A percentile compares a stretch with the other conserved stretches of the same genome.
phyloP scores from a whole-genome alignment of 2,797 vertebrate genomes.

The Philypnodon macrostomus region DNA sequence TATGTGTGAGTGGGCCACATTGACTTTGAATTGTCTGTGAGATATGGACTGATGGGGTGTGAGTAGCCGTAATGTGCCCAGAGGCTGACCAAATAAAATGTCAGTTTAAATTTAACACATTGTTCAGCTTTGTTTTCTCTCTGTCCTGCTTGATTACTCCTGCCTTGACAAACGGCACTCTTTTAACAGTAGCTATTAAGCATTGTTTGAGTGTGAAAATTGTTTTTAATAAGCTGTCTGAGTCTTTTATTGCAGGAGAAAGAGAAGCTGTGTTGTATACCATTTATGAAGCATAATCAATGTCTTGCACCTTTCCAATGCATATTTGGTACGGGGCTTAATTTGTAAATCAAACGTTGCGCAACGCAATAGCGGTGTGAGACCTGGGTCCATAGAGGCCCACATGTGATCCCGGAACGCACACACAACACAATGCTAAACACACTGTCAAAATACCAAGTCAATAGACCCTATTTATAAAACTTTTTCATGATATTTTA shows the following conservation, averaged over 20 bases:
- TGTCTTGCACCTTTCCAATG: no score
- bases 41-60: not conserved
- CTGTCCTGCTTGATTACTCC: conserved; percentile 11
- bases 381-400: no score
- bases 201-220: conserved; percentile 11
- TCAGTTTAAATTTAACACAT: conserved; percentile 7
- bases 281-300: not conserved
- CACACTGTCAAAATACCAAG: no score
- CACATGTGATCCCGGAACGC: no score
- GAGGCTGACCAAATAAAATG: conserved; percentile 5
- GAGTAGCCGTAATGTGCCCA: conserved; percentile 10
- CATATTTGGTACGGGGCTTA: no score
- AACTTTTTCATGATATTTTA: no score
- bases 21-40: conserved; percentile 14
- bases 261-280: not conserved
- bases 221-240: conserved; percentile 13
- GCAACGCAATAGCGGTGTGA: no score
- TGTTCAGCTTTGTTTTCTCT: conserved; percentile 8
- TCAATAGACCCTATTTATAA: no score
- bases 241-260: not conserved
- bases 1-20: not conserved
- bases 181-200: conserved; percentile 11
- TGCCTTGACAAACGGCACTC: conserved; percentile 1
- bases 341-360: no score
- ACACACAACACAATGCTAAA: no score